Evolutionary conservation across 1,140 invertebrate genomes (phyloP), one percentile per base, ranked within the genome.

Genomic region (Dreissena polymorpha): DNA sequence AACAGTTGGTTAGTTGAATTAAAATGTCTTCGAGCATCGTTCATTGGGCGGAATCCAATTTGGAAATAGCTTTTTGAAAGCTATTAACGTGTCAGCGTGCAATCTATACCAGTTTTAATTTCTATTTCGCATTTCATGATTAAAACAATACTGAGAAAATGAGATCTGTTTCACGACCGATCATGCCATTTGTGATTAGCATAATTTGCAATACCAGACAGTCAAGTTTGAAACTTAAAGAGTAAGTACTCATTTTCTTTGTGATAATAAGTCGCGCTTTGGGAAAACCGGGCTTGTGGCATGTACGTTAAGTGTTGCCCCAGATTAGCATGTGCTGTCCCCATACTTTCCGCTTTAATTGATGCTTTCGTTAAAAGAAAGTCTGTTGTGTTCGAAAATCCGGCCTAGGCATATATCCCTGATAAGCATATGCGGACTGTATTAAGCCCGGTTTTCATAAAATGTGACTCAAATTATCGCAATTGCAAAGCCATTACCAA

Each of bases 41-140:
- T 60, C 57, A 60, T 60, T 60, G 21, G 16, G 16, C 6, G 57
- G 57, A 23, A n/a, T 60, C 57, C 57, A 60, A n/a, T 60, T 60
- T 23, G 21, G 21, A n/a, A 6, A 60, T n/a, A 60, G 57, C 16
- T 18, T 23, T 60, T 60, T 60, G 57, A 23, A 23, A 18, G 57
- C 16, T 23, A n/a, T 18, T 60, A 18, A n/a, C 57, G 57, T 60
- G 57, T 60, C 57, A 60, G 21, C 2, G 16, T 60, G 57, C 21
- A 60, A 60, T 60, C 21, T 60, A 60, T 23, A 60, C 57, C 16
- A 60, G 21, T 60, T 60, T 18, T 60, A 60, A 60, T 60, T 60
- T n/a, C 57, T 3, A 18, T 60, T 18, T 60, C 39, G 57, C 57
- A 60, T 18, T 60, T 60, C 16, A 60, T n/a, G 21, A 60, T 23